These are phyloP conservation scores for Grammomys surdaster DNA, from an alignment of 2,113 vertebrate species.

Conservation along the genomic window DNA sequence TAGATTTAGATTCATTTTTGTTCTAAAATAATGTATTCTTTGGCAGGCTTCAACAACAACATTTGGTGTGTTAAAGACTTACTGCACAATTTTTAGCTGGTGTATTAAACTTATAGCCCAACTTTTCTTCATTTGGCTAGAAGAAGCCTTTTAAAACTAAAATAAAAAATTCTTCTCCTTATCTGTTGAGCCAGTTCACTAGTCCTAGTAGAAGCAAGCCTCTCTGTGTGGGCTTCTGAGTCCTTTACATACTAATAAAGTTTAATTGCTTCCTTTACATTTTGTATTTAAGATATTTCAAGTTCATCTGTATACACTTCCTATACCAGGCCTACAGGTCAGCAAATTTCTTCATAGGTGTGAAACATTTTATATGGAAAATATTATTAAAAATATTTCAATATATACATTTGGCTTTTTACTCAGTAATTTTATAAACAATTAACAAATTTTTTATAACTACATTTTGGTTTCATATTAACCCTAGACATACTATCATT, in stretches of 20 bases:
- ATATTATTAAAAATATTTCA: slow-evolving; percentile 10
- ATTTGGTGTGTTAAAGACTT: background rate
- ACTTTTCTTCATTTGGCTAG: slow-evolving; percentile 20
- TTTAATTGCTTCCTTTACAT: slow-evolving; percentile 7
- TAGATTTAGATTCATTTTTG: background rate
- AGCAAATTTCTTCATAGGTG: slow-evolving; percentile 36
- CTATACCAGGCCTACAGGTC: background rate
- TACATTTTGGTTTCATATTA: slow-evolving; percentile 17
- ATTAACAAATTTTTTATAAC: slow-evolving; percentile 18
- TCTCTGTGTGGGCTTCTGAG: background rate
- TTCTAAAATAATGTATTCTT: slow-evolving; percentile 22
- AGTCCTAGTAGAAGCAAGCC: background rate
- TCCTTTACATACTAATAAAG: slow-evolving; percentile 53
- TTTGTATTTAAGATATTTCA: slow-evolving; percentile 20
- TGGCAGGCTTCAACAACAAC: background rate
- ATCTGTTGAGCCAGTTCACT: background rate
- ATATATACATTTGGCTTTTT: background rate
- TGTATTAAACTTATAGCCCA: background rate
- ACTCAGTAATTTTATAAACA: background rate
- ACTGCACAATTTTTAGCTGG: background rate
- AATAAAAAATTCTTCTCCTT: background rate
- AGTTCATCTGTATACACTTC: background rate
- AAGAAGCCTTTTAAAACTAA: background rate
- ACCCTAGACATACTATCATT: background rate
- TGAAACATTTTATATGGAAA: slow-evolving; percentile 28